These are phyloP conservation scores for Dendroctonus ponderosae DNA, from an alignment of 1,140 invertebrate genomes.

Conservation along the genomic window DNA sequence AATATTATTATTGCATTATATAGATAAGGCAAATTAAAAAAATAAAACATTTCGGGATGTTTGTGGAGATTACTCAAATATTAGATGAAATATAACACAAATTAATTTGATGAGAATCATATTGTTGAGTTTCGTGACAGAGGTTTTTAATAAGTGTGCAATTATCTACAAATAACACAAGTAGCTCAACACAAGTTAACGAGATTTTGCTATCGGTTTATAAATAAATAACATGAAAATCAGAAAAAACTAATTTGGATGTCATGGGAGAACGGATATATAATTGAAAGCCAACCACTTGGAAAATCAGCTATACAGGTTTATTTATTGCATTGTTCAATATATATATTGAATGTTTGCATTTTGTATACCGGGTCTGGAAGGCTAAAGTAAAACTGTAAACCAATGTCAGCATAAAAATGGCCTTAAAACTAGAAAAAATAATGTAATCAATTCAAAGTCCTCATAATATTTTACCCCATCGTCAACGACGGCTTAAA, in stretches of 20 bases:
- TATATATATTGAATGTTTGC: no score
- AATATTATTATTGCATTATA: constrained; percentile 1
- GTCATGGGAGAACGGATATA: neutral
- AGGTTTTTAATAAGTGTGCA: neutral
- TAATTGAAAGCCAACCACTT: neutral
- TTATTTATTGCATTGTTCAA: no score
- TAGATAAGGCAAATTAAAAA: neutral
- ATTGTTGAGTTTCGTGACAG: neutral
- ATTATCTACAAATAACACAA: neutral
- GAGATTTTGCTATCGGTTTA: neutral
- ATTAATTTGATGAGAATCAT: constrained; percentile 3
- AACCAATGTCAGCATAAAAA: no score
- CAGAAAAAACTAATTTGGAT: neutral
- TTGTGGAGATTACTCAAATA: neutral
- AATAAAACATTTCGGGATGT: constrained; percentile 7
- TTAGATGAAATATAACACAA: constrained; percentile 6
- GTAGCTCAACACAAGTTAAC: neutral
- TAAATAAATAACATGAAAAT: neutral
- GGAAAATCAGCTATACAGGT: no score
- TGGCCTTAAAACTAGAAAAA: no score
- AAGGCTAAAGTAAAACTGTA: no score
- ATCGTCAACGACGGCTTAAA: no score
- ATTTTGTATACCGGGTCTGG: no score
- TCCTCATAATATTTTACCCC: no score
- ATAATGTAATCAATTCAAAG: no score